phyloP scores from a whole-genome alignment of 2,888 invertebrate genomes.

The Dendrolimus houi region DNA sequence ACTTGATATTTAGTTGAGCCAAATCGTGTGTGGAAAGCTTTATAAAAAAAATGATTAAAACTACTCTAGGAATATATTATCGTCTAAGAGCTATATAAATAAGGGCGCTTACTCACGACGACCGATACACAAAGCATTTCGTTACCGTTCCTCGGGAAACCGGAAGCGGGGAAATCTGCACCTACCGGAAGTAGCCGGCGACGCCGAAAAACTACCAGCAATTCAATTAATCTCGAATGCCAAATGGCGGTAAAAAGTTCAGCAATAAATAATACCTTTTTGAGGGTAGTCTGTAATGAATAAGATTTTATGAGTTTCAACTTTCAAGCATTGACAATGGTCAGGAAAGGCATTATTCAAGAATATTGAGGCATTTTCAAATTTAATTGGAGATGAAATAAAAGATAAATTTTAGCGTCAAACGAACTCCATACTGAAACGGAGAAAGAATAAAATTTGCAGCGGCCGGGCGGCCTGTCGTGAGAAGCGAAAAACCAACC shows the following conservation, averaged over 20 bases:
- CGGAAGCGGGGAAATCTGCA: slow-evolving; percentile 59
- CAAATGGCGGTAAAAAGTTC: slow-evolving; percentile 32
- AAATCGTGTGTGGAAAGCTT: no score
- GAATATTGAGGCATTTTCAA: no score
- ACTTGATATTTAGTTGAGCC: no score
- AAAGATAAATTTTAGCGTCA: no score
- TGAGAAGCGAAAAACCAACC: no score
- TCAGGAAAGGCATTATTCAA: no score
- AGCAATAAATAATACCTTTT: slow-evolving; percentile 49
- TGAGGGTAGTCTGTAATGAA: slow-evolving; percentile 37
- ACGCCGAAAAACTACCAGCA: slow-evolving; percentile 48
- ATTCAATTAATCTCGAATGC: slow-evolving; percentile 51
- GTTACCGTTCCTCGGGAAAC: slow-evolving; percentile 38
- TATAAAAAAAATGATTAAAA: no score
- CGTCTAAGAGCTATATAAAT: slow-evolving; percentile 5
- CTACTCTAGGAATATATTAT: background rate
- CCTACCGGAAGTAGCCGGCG: slow-evolving; percentile 48
- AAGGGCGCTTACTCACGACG: no score
- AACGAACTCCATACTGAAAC: no score
- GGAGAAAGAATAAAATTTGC: no score
- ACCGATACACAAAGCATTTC: slow-evolving; percentile 35
- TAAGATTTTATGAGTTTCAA: slow-evolving; percentile 10
- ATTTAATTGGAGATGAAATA: no score
- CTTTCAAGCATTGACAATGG: background rate
- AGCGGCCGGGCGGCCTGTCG: no score